Percentiles rank a stretch among this genome's conserved stretches.
Evolutionary conservation across 2,113 vertebrate genomes (phyloP).

Genomic region (Gnathonemus echidnorhynchus): DNA sequence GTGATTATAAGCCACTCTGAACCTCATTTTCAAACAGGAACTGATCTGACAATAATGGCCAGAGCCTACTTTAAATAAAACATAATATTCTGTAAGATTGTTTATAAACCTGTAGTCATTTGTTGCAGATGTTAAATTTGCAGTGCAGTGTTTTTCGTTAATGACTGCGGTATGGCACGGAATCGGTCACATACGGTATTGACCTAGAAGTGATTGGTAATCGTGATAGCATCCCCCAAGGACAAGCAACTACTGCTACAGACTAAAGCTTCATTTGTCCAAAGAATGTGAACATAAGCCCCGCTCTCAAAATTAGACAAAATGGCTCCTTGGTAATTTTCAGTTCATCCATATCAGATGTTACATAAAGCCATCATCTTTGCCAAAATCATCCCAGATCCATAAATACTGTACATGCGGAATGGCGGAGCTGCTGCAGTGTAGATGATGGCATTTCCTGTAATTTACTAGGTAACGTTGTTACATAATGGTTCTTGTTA

Average conservation of each 20-base stretch:
- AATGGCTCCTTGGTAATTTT: background rate
- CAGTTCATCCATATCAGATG: background rate
- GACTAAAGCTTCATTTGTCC: background rate
- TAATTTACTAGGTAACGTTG: background rate
- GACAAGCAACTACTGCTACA: background rate
- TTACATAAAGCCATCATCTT: background rate
- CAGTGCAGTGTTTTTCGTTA: background rate
- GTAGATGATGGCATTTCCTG: background rate
- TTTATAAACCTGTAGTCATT: background rate
- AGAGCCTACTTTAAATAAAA: background rate
- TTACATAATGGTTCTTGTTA: conserved; percentile 9
- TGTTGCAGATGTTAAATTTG: background rate
- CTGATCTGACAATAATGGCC: background rate
- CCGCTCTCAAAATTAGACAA: background rate
- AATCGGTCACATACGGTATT: background rate
- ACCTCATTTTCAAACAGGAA: background rate
- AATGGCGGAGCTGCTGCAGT: background rate
- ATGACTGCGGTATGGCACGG: background rate
- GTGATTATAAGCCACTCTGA: background rate
- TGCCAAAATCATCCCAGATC: background rate
- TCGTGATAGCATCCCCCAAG: background rate
- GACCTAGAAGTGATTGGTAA: background rate
- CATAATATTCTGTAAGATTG: background rate
- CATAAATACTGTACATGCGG: background rate
- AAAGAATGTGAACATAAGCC: background rate